phyloP scores from a whole-genome alignment of 2,113 vertebrate genomes.

The Serinus canaria region DNA sequence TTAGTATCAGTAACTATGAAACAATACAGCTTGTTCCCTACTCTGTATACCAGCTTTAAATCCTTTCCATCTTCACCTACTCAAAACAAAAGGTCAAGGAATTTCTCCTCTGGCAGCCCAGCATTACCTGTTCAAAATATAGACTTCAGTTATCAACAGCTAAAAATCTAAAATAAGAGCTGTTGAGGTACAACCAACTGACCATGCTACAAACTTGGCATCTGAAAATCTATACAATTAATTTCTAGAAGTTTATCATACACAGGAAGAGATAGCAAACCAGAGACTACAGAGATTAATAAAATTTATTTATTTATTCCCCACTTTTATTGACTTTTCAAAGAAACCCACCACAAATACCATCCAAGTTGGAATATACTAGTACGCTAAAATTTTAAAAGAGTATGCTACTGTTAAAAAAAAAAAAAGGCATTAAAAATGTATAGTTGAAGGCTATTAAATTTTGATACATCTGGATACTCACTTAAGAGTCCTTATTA shows the following conservation, averaged over 20 bases:
- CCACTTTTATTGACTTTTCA: background rate
- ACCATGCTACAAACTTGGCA: fast-evolving
- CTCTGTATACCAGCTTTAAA: background rate
- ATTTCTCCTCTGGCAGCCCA: background rate
- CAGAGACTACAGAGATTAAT: background rate
- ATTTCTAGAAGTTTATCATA: background rate
- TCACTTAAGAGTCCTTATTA: background rate
- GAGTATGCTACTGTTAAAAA: background rate
- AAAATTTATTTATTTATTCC: background rate
- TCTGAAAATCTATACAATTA: background rate
- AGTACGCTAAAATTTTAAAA: background rate
- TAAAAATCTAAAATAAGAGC: background rate
- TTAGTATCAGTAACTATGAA: background rate
- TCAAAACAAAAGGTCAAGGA: background rate
- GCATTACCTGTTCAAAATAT: background rate
- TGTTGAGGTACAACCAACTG: background rate
- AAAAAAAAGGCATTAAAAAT: background rate
- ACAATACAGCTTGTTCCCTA: background rate
- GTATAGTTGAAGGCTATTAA: background rate
- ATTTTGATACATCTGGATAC: background rate
- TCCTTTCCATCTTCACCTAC: background rate
- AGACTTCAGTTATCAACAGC: background rate
- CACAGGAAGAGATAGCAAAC: background rate
- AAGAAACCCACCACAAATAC: background rate
- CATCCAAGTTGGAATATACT: background rate